Conservation (phyloP, 2,797 vertebrate species). For the Cheirogaleus major region DNA sequence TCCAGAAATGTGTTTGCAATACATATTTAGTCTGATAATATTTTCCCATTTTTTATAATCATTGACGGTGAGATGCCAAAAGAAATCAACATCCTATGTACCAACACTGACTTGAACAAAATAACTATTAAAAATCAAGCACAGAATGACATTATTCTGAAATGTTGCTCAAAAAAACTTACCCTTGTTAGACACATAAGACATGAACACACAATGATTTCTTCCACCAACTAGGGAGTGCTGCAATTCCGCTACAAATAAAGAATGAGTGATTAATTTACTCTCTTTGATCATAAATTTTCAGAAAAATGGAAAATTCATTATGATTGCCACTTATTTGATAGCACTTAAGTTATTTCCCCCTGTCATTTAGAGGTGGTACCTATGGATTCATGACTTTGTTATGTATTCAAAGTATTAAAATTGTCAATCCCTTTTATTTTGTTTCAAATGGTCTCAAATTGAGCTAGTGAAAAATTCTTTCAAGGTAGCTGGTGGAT, state of each 20-base stretch:
- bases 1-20: slow-evolving; percentile 10
- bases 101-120: background rate
- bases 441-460: background rate
- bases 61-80: background rate
- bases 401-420: background rate
- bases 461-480: background rate
- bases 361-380: background rate
- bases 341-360: background rate
- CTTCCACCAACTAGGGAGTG: background rate
- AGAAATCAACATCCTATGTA: background rate
- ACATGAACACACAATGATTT: background rate
- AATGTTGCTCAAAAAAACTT: background rate
- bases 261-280: background rate
- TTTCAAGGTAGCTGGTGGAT: background rate
- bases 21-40: background rate
- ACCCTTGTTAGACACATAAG: background rate
- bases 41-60: background rate
- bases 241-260: background rate
- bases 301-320: background rate
- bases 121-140: background rate
- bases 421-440: background rate
- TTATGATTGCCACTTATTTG: background rate
- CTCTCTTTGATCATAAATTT: background rate
- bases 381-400: background rate
- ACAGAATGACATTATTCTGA: background rate